Percentiles rank a stretch among this genome's conserved stretches.
Evolutionary conservation across 2,888 invertebrate species (phyloP).

Genomic region (Furcula furcula): DNA sequence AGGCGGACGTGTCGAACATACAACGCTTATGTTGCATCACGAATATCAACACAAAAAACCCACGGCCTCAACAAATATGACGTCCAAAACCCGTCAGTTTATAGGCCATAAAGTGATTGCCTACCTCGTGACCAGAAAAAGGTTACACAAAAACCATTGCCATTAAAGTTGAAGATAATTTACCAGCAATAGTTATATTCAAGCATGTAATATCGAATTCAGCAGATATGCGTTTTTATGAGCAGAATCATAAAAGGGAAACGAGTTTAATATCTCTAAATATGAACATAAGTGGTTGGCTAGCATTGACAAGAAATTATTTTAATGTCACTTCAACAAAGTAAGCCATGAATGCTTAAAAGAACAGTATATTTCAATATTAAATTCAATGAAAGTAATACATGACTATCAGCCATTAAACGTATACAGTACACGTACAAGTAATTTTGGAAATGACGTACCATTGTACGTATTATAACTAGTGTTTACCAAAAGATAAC

Average conservation of each 20-base stretch:
- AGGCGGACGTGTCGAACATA: neutral
- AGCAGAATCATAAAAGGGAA: constrained; percentile 27
- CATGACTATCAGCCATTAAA: no score
- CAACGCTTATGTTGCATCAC: neutral
- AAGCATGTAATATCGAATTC: constrained; percentile 11
- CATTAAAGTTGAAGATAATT: constrained; percentile 10
- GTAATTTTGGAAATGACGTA: no score
- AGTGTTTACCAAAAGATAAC: no score
- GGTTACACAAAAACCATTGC: constrained; percentile 10
- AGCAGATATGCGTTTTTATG: constrained; percentile 22
- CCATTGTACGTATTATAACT: no score
- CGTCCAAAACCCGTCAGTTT: constrained; percentile 5
- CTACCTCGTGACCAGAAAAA: constrained; percentile 1
- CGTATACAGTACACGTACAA: no score
- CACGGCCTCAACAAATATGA: constrained; percentile 10
- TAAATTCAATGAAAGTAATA: neutral
- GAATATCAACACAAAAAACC: constrained; percentile 18
- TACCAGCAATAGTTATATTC: constrained; percentile 2
- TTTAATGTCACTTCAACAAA: neutral
- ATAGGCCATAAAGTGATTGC: constrained; percentile 16
- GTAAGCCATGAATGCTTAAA: constrained; percentile 1
- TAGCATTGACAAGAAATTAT: constrained; percentile 9
- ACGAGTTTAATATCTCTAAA: constrained; percentile 25
- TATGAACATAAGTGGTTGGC: constrained; percentile 21
- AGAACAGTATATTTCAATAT: neutral